Base-by-base conservation (phyloP, 2,888 invertebrate genomes). In the Cremastinae sp. region DNA sequence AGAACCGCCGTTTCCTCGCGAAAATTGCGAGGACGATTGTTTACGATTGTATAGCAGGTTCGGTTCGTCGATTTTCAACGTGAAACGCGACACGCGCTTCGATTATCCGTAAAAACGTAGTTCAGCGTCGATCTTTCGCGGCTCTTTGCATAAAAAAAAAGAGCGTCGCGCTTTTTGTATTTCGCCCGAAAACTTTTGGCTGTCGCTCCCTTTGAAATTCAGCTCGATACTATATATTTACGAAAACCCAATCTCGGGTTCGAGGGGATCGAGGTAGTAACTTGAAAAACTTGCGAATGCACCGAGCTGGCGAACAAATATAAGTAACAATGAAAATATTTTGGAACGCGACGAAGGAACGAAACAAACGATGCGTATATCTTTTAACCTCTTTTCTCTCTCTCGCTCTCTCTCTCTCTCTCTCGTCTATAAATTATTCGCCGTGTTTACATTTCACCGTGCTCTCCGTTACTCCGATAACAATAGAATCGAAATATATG, bases 1-100 rank as follows among this genome's bases (percentile, higher is more conserved):
- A 59, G 76, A 65, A 79, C 47, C 74, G 62, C 34, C 54, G 75
- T 72, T 75, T 45, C 56, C 45, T 62, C 62, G 38, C 73, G 43
- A n/a, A n/a, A n/a, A n/a, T 62, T 71, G 38, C 59, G 28, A 28
- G 70, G 59, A 65, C 65, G 47, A 22, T 28, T 45, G 5, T 47
- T 22, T 56, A 51, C 68, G 65, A 70, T 59, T 61, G 59, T 28
- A n/a, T n/a, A 41, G 70, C 54, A 14, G 65, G 38, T 61, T 65
- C 70, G 54, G 28, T 28, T 28, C 2, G 2, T 28, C 28, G 28
- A 28, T 28, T 28, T 28, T 28, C 5, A 28, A 28, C 28, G 28
- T 28, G 5, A 28, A 28, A 28, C 28, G 28, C 28, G 68, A 18
- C n/a, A 28, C 28, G 28, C 5, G 2, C 28, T 28, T 28, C 28